phyloP scores from a whole-genome alignment of 2,888 invertebrate species.

The Gandaritis pyraliata region DNA sequence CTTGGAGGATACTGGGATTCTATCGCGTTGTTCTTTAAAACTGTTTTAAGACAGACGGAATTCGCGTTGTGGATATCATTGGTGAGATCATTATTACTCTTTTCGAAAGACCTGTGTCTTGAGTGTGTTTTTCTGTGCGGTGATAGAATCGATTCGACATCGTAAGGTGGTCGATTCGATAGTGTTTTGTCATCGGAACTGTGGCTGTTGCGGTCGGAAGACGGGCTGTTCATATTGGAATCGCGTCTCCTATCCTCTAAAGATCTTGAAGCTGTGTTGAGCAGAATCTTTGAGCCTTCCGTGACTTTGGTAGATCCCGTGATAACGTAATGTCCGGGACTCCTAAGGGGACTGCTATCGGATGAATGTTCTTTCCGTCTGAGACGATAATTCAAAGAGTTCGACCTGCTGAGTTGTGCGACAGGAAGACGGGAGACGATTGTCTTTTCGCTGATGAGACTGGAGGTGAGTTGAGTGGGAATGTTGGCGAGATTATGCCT shows the following conservation, averaged over 20 bases:
- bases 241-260: slow-evolving; percentile 65
- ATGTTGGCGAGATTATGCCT: slow-evolving; percentile 63
- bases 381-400: slow-evolving; percentile 78
- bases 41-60: slow-evolving; percentile 70
- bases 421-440: slow-evolving; percentile 75
- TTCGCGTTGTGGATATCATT: slow-evolving; percentile 71
- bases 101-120: slow-evolving; percentile 82
- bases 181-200: slow-evolving; percentile 80
- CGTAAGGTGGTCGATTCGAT: slow-evolving; percentile 69
- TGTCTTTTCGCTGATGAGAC: slow-evolving; percentile 76
- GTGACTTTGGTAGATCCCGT: slow-evolving; percentile 74
- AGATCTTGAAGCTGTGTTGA: slow-evolving; percentile 72
- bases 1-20: slow-evolving; percentile 60
- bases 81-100: slow-evolving; percentile 66
- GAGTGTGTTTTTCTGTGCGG: slow-evolving; percentile 81
- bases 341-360: slow-evolving; percentile 74
- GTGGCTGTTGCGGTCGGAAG: slow-evolving; percentile 67
- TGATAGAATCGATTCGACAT: slow-evolving; percentile 68
- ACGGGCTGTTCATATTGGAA: slow-evolving; percentile 77
- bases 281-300: slow-evolving; percentile 62
- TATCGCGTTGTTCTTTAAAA: slow-evolving; percentile 74
- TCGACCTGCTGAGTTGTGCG: slow-evolving; percentile 76
- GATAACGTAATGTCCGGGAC: slow-evolving; percentile 78
- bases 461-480: slow-evolving; percentile 72
- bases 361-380: slow-evolving; percentile 68